Conservation (phyloP, 2,113 vertebrate species). For the Entomyzon cyanotis region DNA sequence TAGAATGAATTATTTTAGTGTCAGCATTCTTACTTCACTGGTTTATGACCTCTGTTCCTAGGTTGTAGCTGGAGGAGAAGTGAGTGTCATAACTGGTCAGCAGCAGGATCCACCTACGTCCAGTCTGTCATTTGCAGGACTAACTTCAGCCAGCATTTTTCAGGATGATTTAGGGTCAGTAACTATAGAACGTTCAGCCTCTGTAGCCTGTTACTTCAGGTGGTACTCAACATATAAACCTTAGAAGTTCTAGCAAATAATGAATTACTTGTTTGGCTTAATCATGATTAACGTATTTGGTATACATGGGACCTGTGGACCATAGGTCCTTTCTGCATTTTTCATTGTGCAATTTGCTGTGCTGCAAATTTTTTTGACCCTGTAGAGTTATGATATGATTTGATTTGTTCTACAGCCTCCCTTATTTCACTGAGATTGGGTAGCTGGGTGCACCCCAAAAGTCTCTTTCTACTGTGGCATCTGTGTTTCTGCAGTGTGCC, state of each 20-base stretch:
- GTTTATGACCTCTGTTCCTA: slow-evolving; percentile 9
- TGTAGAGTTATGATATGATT: not conserved
- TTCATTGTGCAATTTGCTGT: not conserved
- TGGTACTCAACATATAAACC: not conserved
- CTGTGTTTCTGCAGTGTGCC: not conserved
- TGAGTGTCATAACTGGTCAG: slow-evolving; percentile 86
- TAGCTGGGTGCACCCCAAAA: not conserved
- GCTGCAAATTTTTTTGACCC: not conserved
- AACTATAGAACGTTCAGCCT: not conserved
- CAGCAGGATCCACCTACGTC: slow-evolving; percentile 77
- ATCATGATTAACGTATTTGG: not conserved
- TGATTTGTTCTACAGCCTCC: not conserved
- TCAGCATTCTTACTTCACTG: not conserved
- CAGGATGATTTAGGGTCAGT: slow-evolving; percentile 93
- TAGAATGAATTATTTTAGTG: not conserved
- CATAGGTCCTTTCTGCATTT: not conserved
- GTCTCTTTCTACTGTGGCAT: not conserved
- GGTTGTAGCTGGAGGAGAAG: slow-evolving; percentile 91
- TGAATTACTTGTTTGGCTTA: not conserved
- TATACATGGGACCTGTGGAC: not conserved
- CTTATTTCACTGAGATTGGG: not conserved
- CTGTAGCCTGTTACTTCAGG: not conserved
- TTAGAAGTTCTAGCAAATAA: not conserved
- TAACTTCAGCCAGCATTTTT: slow-evolving; percentile 86
- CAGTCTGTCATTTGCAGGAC: slow-evolving; percentile 67